A percentile compares a stretch with the other conserved stretches of the same genome.
phyloP scores from a whole-genome alignment of 2,888 invertebrate species.

The Oligia strigilis region DNA sequence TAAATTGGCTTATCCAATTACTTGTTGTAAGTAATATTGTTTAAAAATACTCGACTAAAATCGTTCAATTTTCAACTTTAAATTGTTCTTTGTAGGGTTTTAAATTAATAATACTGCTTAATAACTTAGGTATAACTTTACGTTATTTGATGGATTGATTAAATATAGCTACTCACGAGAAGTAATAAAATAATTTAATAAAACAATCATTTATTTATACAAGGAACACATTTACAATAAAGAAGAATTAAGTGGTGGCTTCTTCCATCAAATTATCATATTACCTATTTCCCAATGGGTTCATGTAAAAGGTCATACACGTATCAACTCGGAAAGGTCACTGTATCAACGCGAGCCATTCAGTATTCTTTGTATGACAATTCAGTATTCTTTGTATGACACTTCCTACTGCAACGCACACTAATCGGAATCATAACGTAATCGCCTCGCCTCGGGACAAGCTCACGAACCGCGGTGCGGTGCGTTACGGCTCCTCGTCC shows the following conservation, averaged over 20 bases:
- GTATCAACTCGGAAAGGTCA: too few species aligned
- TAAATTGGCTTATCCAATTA: constrained; percentile 44
- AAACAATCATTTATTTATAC: too few species aligned
- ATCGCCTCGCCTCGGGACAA: too few species aligned
- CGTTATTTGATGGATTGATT: background rate
- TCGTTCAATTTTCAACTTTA: constrained; percentile 16
- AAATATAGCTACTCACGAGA: background rate
- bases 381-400: too few species aligned
- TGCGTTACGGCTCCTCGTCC: too few species aligned
- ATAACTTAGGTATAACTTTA: background rate
- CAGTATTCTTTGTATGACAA: too few species aligned
- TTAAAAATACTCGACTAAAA: constrained; percentile 12
- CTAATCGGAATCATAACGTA: too few species aligned
- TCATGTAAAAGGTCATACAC: background rate
- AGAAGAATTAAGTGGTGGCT: background rate
- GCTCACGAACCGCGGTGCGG: too few species aligned
- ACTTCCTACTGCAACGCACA: too few species aligned
- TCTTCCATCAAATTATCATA: background rate
- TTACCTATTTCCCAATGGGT: background rate
- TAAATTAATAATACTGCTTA: background rate
- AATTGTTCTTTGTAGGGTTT: background rate
- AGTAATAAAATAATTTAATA: too few species aligned
- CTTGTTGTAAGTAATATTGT: constrained; percentile 24
- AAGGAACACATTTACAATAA: too few species aligned
- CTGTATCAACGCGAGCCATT: too few species aligned